These are phyloP conservation scores for Suricata suricatta DNA, from an alignment of 2,113 vertebrate genomes.

Conservation along the genomic window DNA sequence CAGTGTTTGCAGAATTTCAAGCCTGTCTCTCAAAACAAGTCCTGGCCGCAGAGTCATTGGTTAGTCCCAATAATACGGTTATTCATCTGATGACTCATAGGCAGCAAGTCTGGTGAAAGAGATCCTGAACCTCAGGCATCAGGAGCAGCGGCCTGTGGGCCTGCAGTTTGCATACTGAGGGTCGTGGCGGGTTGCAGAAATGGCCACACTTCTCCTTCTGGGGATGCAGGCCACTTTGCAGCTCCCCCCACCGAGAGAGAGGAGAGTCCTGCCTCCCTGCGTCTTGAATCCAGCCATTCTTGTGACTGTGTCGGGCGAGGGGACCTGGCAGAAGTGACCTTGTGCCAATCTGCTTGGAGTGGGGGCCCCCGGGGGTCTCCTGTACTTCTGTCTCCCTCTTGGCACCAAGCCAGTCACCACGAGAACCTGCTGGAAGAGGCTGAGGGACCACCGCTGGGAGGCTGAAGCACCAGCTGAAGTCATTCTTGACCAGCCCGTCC, in stretches of 20 bases:
- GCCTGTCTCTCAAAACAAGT: not conserved
- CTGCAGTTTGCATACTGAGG: not conserved
- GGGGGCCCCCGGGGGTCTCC: not conserved
- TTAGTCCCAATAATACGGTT: not conserved
- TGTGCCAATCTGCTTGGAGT: not conserved
- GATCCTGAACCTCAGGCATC: accelerated
- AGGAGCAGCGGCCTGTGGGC: too few species aligned
- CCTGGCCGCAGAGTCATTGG: accelerated
- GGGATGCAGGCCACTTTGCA: too few species aligned
- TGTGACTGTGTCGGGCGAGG: accelerated
- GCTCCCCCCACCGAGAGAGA: not conserved
- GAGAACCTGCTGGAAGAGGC: not conserved
- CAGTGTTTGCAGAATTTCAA: not conserved
- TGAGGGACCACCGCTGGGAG: accelerated
- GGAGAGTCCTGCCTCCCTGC: not conserved
- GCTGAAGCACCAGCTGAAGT: accelerated
- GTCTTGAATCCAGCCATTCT: not conserved
- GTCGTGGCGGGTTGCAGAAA: too few species aligned
- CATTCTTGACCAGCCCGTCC: not conserved
- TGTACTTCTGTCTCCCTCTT: not conserved
- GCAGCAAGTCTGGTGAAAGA: not conserved
- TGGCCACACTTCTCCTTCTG: not conserved
- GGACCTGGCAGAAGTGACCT: not conserved
- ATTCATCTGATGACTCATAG: not conserved
- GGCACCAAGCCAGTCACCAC: accelerated